Evolutionary conservation across 2,888 invertebrate genomes (phyloP), one percentile per base, ranked within the genome.

Genomic region (Periphyllus acericola): DNA sequence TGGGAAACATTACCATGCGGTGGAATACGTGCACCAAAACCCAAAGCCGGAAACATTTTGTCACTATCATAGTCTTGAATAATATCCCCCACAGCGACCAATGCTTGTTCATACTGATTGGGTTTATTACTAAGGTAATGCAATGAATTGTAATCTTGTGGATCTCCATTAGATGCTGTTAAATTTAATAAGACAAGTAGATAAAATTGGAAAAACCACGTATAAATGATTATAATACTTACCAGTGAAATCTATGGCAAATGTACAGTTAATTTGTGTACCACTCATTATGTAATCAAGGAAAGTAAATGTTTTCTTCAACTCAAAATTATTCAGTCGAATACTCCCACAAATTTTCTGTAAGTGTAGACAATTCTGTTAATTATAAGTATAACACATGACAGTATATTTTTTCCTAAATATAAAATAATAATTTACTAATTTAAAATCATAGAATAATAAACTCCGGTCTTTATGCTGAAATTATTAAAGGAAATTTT

Each of bases 251-350:
- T 93, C 93, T 89, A 93, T 92, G 75, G 92, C 92, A 89, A 93
- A 91, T 34, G 92, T 92, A 90, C 92, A 92, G 90, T 92, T 91
- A 68, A 93, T 91, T 89, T 93, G 92, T 36, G 92, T 92, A 25
- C 94, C 93, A 83, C 92, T 92, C 89, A 92, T 92, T 82, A 94
- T 92, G 90, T 93, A 94, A 90, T 94, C 94, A 89, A 94, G 90
- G 91, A 94, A 94, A 8, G 93, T 92, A 90, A 91, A 91, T 6
- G 91, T 90, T 89, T 90, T 90, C 76, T 89, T 82, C 11, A 83
- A 34, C 32, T 89, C 89, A 83, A 86, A 89, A 81, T 52, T 68
- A 88, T 88, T 89, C 80, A 83, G 85, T 68, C 60, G 88, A 36
- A 87, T 60, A 66, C 55, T 87, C 19, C 87, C 87, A 74, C 11